Evolutionary conservation across 1,140 invertebrate species (phyloP), one percentile per base, ranked within the genome.

Genomic region (Heliconius eleuchia): DNA sequence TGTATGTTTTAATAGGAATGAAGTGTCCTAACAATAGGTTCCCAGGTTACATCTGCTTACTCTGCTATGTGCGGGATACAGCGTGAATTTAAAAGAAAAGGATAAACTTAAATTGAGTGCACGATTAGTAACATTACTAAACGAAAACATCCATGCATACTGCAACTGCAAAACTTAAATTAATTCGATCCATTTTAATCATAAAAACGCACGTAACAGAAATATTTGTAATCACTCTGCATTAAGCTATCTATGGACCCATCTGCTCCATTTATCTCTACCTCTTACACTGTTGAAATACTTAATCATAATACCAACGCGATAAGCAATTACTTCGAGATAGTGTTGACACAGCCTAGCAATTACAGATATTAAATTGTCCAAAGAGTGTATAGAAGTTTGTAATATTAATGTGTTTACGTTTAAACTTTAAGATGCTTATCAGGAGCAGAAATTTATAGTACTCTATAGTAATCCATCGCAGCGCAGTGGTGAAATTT

Each of bases 281-380:
- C 27, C 60, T 66, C 60, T 30, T 60, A 23, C 60, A 30, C 60
- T 66, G 60, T 66, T 66, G 60, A 66, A 66, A 66, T 27, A 66
- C 60, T 66, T 66, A 60, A 27, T 66, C 60, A 66, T 66, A 66
- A 66, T 66, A 30, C 23, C 27, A 66, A 66, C 23, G 27, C 60
- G 60, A 66, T 66, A 66, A 66, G 60, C 60, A 66, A 66, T 66
- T 66, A 66, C 27, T 27, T 30, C 23, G 60, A 66, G 60, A 66
- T 66, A 66, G 60, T 66, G 60, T 66, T 66, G 60, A 66, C 60
- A 66, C 60, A 66, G 60, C 60, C 60, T 66, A 66, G 60, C 60
- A 30, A 66, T 66, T 66, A 66, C 60, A 66, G 60, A 66, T 66
- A 66, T 66, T 66, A 66, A 66, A 66, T 66, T 66, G 60, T 27